These are phyloP conservation scores for Turnix velox DNA, from an alignment of 2,113 vertebrate genomes.

Conservation along the genomic window DNA sequence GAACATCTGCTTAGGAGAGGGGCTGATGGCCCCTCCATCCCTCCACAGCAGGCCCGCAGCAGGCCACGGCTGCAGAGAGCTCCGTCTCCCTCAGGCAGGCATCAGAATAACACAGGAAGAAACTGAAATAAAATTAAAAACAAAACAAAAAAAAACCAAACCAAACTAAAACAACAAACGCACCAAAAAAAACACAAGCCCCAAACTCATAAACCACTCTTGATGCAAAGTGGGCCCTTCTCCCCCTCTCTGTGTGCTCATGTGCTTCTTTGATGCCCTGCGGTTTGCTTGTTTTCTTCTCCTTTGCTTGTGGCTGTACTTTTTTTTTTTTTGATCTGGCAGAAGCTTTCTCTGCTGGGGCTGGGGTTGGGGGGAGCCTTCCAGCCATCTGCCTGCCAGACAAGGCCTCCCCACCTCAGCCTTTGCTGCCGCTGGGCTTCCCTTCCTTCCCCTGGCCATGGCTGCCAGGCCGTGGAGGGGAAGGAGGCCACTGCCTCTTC, in stretches of 20 bases:
- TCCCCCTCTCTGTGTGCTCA: not conserved
- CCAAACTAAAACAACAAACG: too few species aligned
- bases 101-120: not conserved
- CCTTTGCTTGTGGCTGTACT: slow-evolving; percentile 45
- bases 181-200: not conserved
- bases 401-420: not conserved
- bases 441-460: not conserved
- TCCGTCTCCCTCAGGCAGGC: not conserved
- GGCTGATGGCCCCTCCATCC: not conserved
- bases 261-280: not conserved
- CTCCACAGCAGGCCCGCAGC: rapidly evolving
- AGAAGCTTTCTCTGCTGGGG: not conserved
- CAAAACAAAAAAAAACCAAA: not conserved
- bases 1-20: not conserved
- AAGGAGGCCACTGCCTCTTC: not conserved
- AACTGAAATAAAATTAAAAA: not conserved
- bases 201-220: not conserved
- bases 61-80: not conserved
- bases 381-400: not conserved
- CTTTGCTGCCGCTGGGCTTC: not conserved
- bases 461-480: not conserved
- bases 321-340: slow-evolving; percentile 57
- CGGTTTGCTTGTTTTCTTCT: slow-evolving; percentile 39
- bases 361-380: not conserved
- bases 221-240: not conserved